Evolutionary conservation across 2,888 invertebrate genomes (phyloP), one percentile per base, ranked within the genome.

Genomic region (Oxyscelio sp.): DNA sequence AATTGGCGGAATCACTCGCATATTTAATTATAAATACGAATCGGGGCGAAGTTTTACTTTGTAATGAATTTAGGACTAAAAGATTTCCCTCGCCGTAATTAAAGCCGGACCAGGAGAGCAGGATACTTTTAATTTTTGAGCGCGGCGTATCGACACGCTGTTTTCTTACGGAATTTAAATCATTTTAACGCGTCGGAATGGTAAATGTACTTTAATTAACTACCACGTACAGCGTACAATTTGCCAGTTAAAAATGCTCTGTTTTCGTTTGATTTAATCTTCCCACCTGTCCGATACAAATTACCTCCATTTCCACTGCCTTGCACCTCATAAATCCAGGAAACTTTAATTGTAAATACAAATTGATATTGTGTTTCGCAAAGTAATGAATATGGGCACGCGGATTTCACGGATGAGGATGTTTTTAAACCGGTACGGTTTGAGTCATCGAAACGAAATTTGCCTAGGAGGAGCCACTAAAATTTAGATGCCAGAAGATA

Each of bases 21-120:
- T 80, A 80, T 80, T 80, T 80, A 80, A 80, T 80, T 80, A 74
- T 59, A 80, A 74, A 65, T 73, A 80, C 80, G 66, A 80, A 66
- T 80, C 80, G 9, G 52, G 66, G 34, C 21, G 43, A 70, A 66
- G 65, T 71, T 74, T 63, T 38, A 50, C 65, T 63, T 73, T 50
- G 65, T 59, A 48, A 59, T 50, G 73, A 80, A 80, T 73, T 73
- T 40, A 45, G 52, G 50, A 56, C 27, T 63, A 13, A 56, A 63
- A 63, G 61, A 70, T 79, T 70, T 50, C 8, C 24, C 34, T 34
- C 59, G 17, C 22, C 52, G 70, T 56, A 56, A 79, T 71, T 79
- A 63, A 79, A 71, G 17, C 52, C 21, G 59, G 19, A 15, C 43
- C 11, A 31, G n/a, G 17, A 4, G 34, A n/a, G 13, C 8, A 45